Evolutionary conservation across 2,113 vertebrate genomes (phyloP), one percentile per base, ranked within the genome.

Genomic region (Pluvianellus socialis): DNA sequence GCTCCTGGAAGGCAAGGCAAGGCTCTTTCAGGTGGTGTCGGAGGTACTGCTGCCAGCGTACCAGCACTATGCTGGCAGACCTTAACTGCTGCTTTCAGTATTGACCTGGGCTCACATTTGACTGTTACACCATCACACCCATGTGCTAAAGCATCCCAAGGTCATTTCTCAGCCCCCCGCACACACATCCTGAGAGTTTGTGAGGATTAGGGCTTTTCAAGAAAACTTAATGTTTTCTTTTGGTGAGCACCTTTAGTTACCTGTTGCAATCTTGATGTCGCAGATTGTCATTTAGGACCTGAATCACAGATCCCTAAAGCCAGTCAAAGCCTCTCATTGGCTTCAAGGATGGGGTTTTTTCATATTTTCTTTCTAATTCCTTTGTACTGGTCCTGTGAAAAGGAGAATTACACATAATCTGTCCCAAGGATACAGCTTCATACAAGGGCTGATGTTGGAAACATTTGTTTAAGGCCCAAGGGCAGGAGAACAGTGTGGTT

Each of bases 391-490:
- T 67, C n/a, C 44, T 6, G 16, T 13, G 76, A 79, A 95, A 88
- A 92, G 12, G 35, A 35, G 71, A 86, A 82, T 83, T 76, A 15
- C 26, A 88, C 32, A n/a, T 49, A 70, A 65, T 56, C 61, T 63
- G 40, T 49, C 80, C 61, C 59, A 73, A 85, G 53, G 28, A 84
- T 62, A 68, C 89, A 23, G 30, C 52, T 95, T n/a, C 65, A 20
- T 59, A 33, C 33, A 62, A 84, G n/a, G 23, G 7, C 1, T 72
- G n/a, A 72, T 18, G 16, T 20, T 81, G 72, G 76, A 77, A 92
- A 42, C 27, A 7, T 21, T 66, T 12, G 0, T 55, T 73, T 77
- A 72, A 92, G 32, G 65, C 38, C 15, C 0, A 0, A 49, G 42
- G 55, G 58, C 66, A 85, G 24, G n/a, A 71, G 86, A 92, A 73